Conservation (phyloP, 2,888 invertebrate genomes). For the Cheilosia soror region DNA sequence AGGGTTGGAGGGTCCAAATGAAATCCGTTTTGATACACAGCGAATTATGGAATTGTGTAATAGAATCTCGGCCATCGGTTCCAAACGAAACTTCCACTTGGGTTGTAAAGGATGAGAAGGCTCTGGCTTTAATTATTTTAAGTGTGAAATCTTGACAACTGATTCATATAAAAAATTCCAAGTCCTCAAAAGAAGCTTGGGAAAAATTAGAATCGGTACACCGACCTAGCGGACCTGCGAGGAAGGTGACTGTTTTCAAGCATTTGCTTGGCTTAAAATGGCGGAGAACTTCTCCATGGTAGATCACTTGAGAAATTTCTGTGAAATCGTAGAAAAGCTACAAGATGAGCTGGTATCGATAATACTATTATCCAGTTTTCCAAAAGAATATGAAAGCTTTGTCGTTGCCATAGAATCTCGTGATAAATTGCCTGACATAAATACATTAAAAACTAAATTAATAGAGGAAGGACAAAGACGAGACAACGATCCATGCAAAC, state of each 20-base stretch:
- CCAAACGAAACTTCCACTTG: background rate
- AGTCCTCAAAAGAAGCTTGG: too few relatives aligned
- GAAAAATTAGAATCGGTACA: too few relatives aligned
- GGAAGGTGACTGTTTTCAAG: too few relatives aligned
- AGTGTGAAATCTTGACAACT: constrained; percentile 21
- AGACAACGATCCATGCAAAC: constrained; percentile 16
- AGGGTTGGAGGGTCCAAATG: too few relatives aligned
- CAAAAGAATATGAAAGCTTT: constrained; percentile 39
- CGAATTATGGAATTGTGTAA: constrained; percentile 6
- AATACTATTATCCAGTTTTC: constrained; percentile 27
- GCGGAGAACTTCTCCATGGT: constrained; percentile 20
- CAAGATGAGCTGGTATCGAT: too few relatives aligned
- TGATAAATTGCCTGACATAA: constrained; percentile 25
- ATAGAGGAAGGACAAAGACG: constrained; percentile 36
- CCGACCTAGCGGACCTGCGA: too few relatives aligned
- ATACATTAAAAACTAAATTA: constrained; percentile 35
- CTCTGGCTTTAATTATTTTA: constrained; percentile 19
- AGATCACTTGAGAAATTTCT: constrained; percentile 52
- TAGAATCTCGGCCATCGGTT: background rate
- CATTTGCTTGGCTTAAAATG: too few relatives aligned
- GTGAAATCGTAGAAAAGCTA: constrained; percentile 37
- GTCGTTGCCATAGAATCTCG: constrained; percentile 24
- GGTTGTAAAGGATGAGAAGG: constrained; percentile 23
- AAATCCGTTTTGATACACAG: too few relatives aligned
- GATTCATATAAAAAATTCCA: constrained; percentile 21